Evolutionary conservation across 2,797 vertebrate genomes (phyloP), one percentile per base, ranked within the genome.

Genomic region (Sebastes dallii): DNA sequence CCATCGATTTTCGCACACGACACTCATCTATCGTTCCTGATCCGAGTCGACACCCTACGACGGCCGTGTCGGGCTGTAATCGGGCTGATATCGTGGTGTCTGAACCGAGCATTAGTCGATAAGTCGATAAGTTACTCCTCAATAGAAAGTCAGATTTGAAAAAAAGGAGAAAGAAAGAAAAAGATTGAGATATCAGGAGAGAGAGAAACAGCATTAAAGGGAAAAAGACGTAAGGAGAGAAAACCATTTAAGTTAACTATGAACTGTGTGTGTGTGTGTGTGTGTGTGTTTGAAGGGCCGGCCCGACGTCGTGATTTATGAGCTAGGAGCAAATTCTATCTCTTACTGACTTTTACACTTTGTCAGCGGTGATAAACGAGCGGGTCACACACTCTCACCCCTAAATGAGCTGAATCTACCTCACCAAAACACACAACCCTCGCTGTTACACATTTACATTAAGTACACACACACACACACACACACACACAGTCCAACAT

Each of bases 321-420:
- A 89, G 82, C 85, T 88, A 74, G 61, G 80, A 87, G 76, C 83
- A 90, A 91, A 93, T 92, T 89, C 86, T 92, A 84, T 90, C 82
- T 89, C 77, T 71, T 80, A 90, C 89, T 80, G 86, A 92, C 88
- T 91, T 92, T 89, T 91, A 91, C 84, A 92, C 86, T 90, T 91
- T 90, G 92, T 90, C 93, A 89, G 76, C 27, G 58, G 66, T 93
- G 92, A 95, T 91, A 77, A 92, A 94, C 68, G 85, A 91, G 88
- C 22, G 7, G 89, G 88, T 93, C 90, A 86, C 89, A 92, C 85
- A 87, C 85, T 82, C 88, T 93, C 84, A 89, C 86, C 89, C 55
- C 72, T 82, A 78, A 90, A 88, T 77, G 67, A 90, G 72, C 66
- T 20, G 46, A 74, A 81, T 71, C 74, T 68, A 32, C 56, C 22